Evolutionary conservation across 2,113 vertebrate species (phyloP).

Genomic region (Siphamia tubifer): DNA sequence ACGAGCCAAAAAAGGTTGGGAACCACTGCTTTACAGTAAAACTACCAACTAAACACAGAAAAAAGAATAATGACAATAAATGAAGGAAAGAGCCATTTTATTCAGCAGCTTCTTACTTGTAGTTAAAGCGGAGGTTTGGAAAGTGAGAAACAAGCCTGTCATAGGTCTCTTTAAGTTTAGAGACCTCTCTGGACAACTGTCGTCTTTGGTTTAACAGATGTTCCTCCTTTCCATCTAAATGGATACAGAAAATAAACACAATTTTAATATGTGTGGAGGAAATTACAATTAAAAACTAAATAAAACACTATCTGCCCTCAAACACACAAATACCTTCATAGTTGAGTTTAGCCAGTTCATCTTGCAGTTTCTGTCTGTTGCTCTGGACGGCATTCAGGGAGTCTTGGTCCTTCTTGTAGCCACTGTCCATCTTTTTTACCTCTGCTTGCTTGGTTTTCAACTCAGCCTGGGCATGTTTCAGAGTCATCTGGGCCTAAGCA

Average conservation of each 20-base stretch:
- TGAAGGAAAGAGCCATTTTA: not conserved
- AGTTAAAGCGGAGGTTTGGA: conserved; percentile 90
- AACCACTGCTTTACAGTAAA: no score
- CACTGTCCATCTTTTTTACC: conserved; percentile 89
- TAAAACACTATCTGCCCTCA: not conserved
- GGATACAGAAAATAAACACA: not conserved
- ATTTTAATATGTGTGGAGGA: not conserved
- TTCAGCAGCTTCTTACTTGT: conserved; percentile 81
- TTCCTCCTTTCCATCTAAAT: conserved; percentile 85
- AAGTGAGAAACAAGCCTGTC: conserved; percentile 87
- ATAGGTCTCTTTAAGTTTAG: conserved; percentile 78
- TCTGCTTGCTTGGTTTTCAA: conserved; percentile 89
- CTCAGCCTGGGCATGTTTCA: conserved; percentile 89
- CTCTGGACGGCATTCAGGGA: conserved; percentile 79
- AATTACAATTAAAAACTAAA: not conserved
- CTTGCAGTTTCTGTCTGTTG: conserved; percentile 82
- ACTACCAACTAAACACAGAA: no score
- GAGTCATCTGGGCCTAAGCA: conserved; percentile 89
- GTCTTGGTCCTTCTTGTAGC: conserved; percentile 88
- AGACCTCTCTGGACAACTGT: conserved; percentile 77
- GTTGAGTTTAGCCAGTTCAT: conserved; percentile 84
- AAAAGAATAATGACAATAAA: no score
- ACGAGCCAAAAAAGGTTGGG: no score
- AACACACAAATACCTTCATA: no score
- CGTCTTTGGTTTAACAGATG: conserved; percentile 81